These are phyloP conservation scores for Chaenocephalus aceratus DNA, from an alignment of 2,113 vertebrate species.

Conservation along the genomic window DNA sequence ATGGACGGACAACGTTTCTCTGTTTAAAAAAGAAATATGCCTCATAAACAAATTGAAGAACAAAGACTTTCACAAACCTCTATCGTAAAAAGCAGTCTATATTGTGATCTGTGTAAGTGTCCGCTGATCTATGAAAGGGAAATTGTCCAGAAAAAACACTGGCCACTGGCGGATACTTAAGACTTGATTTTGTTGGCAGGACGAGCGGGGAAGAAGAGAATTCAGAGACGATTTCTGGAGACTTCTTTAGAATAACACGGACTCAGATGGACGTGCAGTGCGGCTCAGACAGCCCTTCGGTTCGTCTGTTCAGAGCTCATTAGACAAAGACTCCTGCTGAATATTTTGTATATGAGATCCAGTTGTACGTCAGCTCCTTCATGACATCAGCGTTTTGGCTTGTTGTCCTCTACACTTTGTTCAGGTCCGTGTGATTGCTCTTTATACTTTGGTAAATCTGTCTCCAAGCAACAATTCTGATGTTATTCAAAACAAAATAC, in stretches of 20 bases:
- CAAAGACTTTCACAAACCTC: neutral
- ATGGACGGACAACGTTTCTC: too few relatives aligned
- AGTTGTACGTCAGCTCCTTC: constrained; percentile 49
- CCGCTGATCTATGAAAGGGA: constrained; percentile 1
- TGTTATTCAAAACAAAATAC: constrained; percentile 76
- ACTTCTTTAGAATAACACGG: neutral
- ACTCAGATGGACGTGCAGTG: neutral
- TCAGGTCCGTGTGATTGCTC: constrained; percentile 52
- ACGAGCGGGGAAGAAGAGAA: neutral
- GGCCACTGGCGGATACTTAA: constrained; percentile 17
- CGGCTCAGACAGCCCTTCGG: neutral
- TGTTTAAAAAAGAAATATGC: too few relatives aligned
- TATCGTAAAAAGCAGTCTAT: neutral
- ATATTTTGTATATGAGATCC: constrained; percentile 56
- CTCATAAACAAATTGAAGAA: too few relatives aligned
- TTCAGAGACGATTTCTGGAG: constrained; percentile 10
- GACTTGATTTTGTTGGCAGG: constrained; percentile 26
- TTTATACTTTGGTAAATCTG: constrained; percentile 45
- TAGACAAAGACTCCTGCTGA: constrained; percentile 36
- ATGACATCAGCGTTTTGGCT: constrained; percentile 71
- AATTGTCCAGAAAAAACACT: constrained; percentile 4
- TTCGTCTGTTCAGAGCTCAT: constrained; percentile 23
- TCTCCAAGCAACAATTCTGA: constrained; percentile 65
- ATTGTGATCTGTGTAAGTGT: neutral
- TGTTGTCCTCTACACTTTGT: constrained; percentile 44